A percentile compares a stretch with the other conserved stretches of the same genome.
These are phyloP conservation scores for Apodemia hepburni DNA, from an alignment of 2,888 invertebrate genomes.

Conservation along the genomic window DNA sequence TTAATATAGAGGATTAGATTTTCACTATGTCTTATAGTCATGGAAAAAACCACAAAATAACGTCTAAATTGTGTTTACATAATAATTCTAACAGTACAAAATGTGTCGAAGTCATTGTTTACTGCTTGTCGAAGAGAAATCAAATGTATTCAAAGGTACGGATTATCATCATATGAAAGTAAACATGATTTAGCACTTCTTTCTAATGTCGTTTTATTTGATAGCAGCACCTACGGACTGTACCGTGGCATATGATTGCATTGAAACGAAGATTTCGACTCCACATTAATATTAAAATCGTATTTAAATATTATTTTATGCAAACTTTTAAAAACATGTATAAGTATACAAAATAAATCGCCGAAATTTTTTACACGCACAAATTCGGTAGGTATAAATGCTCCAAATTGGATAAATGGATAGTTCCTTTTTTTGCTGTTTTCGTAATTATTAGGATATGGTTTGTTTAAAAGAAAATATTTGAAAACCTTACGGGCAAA, in stretches of 20 bases:
- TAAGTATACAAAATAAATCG: conserved; percentile 4
- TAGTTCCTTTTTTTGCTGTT: no score
- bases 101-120: conserved; percentile 7
- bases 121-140: conserved; percentile 11
- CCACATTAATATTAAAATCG: no score
- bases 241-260: neutral
- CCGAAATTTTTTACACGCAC: no score
- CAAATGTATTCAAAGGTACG: conserved; percentile 9
- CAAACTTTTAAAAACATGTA: no score
- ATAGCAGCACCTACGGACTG: neutral
- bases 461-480: no score
- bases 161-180: conserved; percentile 14
- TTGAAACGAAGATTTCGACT: no score
- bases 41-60: neutral
- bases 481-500: no score
- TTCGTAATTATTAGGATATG: no score
- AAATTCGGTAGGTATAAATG: no score
- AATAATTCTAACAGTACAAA: neutral
- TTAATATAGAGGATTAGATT: no score
- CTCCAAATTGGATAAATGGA: no score
- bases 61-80: neutral
- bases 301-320: no score
- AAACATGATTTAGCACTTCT: conserved; percentile 25
- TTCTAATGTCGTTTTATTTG: neutral
- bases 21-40: neutral